Base-by-base conservation (phyloP, 2,797 vertebrate genomes). In the Rhinophrynus dorsalis region DNA sequence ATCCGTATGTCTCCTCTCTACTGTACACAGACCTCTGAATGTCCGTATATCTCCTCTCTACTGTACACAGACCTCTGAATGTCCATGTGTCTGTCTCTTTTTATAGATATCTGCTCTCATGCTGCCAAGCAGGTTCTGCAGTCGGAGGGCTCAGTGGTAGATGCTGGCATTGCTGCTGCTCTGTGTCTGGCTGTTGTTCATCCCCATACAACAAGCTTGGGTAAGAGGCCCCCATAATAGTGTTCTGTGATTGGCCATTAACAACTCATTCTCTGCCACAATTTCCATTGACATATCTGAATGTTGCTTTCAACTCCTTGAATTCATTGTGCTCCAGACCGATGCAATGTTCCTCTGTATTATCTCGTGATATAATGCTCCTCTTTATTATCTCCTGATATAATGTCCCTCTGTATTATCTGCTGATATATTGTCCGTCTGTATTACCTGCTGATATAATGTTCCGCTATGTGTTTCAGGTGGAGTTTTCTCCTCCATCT, bases 101-200 rank as follows among this genome's bases (percentile, higher is more conserved):
- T 50, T n/a, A 6, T 67, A 90, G 89, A 70, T 20, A 50, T 44
- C 0, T 90, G 89, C 33, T 89, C 89, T 51, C 55, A 24, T 10
- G 74, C 84, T 65, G 89, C 83, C 15, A 80, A 48, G 62, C 75
- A 82, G 23, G 57, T 87, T 38, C 79, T 90, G 6, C 59, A 73
- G 7, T 74, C 80, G 0, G 83, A 79, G 5, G 90, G 89, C 18
- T 87, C 84, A 2, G 65, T 86, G 17, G 81, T 90, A n/a, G 89
- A 91, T 18, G 89, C 86, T 0, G 86, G 83, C 11, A 76, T 90
- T 4, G 83, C 79, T 50, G 79, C 86, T 0, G 79, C 86, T 29
- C 44, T 91, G 52, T 90, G 89, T 65, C 77, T 91, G 35, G 78
- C 80, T 1, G 85, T 91, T 45, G 82, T 89, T 2, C 87, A 90